A percentile compares a stretch with the other conserved stretches of the same genome.
Evolutionary conservation across 2,797 vertebrate genomes (phyloP).

Genomic region (Arrhamphus sclerolepis): DNA sequence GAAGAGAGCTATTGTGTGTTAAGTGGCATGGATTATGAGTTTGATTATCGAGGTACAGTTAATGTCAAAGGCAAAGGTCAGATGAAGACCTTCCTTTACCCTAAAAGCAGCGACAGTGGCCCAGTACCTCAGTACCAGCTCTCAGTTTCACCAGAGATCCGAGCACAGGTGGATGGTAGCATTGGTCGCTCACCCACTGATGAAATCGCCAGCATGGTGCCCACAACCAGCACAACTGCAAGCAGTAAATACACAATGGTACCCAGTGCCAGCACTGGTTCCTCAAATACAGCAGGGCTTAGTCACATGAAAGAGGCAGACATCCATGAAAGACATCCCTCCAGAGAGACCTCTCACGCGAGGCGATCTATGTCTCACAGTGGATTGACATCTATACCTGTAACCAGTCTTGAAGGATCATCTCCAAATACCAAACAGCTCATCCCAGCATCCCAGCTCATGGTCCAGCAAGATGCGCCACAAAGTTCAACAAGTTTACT

Average conservation of each 20-base stretch:
- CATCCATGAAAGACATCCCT: conserved; percentile 41
- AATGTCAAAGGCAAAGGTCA: conserved; percentile 99
- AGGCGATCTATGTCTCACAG: conserved; percentile 63
- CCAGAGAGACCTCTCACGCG: conserved; percentile 42
- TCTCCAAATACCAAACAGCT: conserved; percentile 51
- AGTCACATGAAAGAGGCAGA: conserved; percentile 48
- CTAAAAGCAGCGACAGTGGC: conserved; percentile 90
- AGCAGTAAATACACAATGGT: conserved; percentile 77
- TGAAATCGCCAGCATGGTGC: conserved; percentile 92
- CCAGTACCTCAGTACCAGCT: conserved; percentile 93
- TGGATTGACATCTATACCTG: conserved; percentile 62
- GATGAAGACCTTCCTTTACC: conserved; percentile 99
- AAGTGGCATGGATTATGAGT: conserved; percentile 93
- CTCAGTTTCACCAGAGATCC: conserved; percentile 95
- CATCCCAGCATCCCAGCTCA: conserved; percentile 37
- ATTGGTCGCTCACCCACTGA: conserved; percentile 96
- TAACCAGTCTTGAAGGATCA: conserved; percentile 51
- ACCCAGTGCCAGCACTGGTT: conserved; percentile 81
- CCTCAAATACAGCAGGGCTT: conserved; percentile 46
- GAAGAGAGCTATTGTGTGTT: conserved; percentile 96
- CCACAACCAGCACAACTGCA: conserved; percentile 53
- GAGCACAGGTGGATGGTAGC: conserved; percentile 97
- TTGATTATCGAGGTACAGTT: conserved; percentile 97
- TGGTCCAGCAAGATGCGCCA: conserved; percentile 24
- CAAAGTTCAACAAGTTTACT: conserved; percentile 34